Evolutionary conservation across 2,113 vertebrate species (phyloP).

Genomic region (Nyctereutes procyonoides): DNA sequence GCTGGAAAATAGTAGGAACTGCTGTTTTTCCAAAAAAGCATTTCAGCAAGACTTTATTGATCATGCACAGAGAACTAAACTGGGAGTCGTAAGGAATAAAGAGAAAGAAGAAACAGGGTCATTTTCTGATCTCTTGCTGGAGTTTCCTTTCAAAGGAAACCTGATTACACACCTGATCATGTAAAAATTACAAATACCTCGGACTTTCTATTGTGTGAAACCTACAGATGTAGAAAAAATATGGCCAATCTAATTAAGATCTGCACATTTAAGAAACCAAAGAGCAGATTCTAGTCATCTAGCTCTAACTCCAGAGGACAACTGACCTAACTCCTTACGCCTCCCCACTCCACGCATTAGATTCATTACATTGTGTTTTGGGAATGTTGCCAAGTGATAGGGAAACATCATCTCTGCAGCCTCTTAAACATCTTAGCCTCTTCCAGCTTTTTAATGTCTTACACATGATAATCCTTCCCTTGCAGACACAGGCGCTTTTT

Average conservation of each 20-base stretch:
- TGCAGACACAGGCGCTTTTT: neutral
- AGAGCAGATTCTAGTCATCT: neutral
- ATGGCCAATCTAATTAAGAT: neutral
- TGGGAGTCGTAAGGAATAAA: neutral
- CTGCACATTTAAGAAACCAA: neutral
- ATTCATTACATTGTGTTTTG: neutral
- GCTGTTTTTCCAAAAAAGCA: slow-evolving; percentile 1
- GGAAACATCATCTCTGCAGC: neutral
- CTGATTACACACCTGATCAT: neutral
- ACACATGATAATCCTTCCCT: neutral
- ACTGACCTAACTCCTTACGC: neutral
- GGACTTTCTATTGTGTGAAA: neutral
- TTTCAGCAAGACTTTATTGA: slow-evolving; percentile 40
- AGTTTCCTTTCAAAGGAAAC: slow-evolving; percentile 42
- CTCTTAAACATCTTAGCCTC: neutral
- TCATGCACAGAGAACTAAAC: neutral
- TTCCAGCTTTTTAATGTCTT: neutral
- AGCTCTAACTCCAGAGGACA: neutral
- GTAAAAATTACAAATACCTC: slow-evolving; percentile 27
- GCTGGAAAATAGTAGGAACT: slow-evolving; percentile 14
- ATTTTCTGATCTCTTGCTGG: neutral
- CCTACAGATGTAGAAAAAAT: neutral
- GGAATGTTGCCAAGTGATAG: neutral
- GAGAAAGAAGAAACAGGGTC: neutral
- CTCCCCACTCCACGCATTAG: neutral